phyloP scores from a whole-genome alignment of 2,113 vertebrate species.

The Engystomops pustulosus region DNA sequence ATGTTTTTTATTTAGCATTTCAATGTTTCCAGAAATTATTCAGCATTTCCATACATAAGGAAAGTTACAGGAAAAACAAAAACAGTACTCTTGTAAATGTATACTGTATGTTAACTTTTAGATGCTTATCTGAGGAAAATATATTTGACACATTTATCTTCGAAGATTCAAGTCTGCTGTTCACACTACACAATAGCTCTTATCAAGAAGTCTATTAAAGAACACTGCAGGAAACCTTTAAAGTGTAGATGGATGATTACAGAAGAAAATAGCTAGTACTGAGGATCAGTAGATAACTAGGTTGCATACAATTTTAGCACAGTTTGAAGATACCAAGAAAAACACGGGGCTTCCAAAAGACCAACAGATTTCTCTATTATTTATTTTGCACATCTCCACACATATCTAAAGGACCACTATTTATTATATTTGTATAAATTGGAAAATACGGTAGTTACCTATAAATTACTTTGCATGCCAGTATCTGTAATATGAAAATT shows the following conservation, averaged over 20 bases:
- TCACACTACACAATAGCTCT: not conserved
- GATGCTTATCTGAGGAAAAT: not conserved
- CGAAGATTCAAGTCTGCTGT: not conserved
- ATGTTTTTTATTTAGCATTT: too few species aligned
- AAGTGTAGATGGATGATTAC: constrained; percentile 5
- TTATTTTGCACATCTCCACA: not conserved
- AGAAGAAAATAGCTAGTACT: not conserved
- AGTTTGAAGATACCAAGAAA: not conserved
- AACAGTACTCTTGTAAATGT: not conserved
- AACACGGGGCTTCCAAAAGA: not conserved
- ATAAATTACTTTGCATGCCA: too few species aligned
- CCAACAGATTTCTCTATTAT: not conserved
- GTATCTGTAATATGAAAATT: not conserved
- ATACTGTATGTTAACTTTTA: not conserved
- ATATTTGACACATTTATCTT: constrained; percentile 2
- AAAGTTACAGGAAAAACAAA: not conserved
- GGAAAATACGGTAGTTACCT: not conserved
- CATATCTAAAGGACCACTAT: not conserved
- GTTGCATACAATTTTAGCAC: not conserved
- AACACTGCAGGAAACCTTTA: constrained; percentile 5
- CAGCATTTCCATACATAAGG: too few species aligned
- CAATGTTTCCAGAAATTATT: too few species aligned
- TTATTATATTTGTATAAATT: not conserved
- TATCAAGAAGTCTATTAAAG: constrained; percentile 10
- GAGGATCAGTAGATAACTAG: constrained; percentile 9